phyloP scores from a whole-genome alignment of 1,140 invertebrate genomes.

The Drosophila orosa region DNA sequence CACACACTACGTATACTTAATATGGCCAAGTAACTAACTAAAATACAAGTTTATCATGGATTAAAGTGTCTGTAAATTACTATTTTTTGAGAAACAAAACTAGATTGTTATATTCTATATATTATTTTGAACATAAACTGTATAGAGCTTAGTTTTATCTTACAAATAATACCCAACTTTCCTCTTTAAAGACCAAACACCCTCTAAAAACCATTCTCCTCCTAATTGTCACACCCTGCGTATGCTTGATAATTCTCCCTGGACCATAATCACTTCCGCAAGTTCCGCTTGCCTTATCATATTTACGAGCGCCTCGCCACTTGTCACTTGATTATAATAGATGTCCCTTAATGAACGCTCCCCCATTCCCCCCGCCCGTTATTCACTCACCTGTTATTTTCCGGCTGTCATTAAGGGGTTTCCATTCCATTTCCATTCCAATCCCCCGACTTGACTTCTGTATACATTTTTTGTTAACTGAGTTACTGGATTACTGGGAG shows the following conservation, averaged over 20 bases:
- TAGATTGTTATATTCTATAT: neutral
- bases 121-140: neutral
- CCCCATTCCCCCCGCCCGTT: neutral
- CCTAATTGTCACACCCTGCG: neutral
- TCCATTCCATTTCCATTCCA: constrained; percentile 11
- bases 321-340: constrained; percentile 39
- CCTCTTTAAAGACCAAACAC: neutral
- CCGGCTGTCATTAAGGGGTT: constrained; percentile 34
- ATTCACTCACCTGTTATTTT: constrained; percentile 63
- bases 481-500: constrained; percentile 13
- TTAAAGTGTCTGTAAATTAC: too few relatives aligned
- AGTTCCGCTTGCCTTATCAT: constrained; percentile 4
- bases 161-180: neutral
- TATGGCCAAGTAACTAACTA: neutral
- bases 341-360: constrained; percentile 23
- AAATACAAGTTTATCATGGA: neutral
- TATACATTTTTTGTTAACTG: neutral
- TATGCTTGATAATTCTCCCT: constrained; percentile 25
- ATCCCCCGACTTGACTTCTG: constrained; percentile 8
- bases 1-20: constrained; percentile 7
- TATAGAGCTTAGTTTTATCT: neutral
- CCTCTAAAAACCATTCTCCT: neutral
- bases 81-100: neutral
- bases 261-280: constrained; percentile 2
- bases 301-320: constrained; percentile 10